These are phyloP conservation scores for Ceyx margarethae DNA, from an alignment of 2,113 vertebrate species.

Conservation along the genomic window DNA sequence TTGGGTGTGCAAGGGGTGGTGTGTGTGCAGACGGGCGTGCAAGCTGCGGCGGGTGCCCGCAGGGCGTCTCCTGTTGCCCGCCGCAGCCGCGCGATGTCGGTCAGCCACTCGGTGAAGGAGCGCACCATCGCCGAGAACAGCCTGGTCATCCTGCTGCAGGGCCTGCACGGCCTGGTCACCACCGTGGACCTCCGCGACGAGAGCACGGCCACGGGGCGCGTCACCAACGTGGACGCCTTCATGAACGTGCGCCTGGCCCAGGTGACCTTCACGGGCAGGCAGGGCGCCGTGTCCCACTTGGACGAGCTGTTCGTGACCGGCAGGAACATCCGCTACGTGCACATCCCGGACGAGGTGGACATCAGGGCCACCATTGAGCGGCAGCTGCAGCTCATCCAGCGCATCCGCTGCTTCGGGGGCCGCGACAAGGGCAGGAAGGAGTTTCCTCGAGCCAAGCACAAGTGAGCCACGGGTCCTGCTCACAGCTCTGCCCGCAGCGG, in stretches of 20 bases:
- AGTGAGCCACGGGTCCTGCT: not conserved
- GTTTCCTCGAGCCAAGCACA: slow-evolving; percentile 65
- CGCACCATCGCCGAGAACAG: slow-evolving; percentile 95
- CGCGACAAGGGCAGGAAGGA: slow-evolving; percentile 83
- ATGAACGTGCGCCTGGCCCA: slow-evolving; percentile 91
- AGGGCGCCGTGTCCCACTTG: slow-evolving; percentile 71
- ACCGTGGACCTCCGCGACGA: slow-evolving; percentile 93
- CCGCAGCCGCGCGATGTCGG: slow-evolving; percentile 63
- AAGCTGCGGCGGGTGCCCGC: not conserved
- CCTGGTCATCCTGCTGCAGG: slow-evolving; percentile 93
- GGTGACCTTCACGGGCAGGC: slow-evolving; percentile 83
- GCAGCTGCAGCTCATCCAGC: slow-evolving; percentile 86
- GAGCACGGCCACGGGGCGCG: slow-evolving; percentile 82
- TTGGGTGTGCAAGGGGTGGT: not conserved
- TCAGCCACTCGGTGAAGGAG: slow-evolving; percentile 88
- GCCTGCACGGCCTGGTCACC: slow-evolving; percentile 84
- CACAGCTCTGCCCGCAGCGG: not conserved
- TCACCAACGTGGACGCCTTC: slow-evolving; percentile 92
- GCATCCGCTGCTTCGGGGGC: slow-evolving; percentile 82
- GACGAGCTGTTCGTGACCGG: slow-evolving; percentile 90
- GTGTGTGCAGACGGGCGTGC: not conserved
- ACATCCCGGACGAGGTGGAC: slow-evolving; percentile 90
- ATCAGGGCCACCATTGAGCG: slow-evolving; percentile 84
- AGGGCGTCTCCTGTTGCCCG: not conserved
- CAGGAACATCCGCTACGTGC: slow-evolving; percentile 91